Base-by-base conservation (phyloP, 2,888 invertebrate species). In the Calliphora vomitoria region DNA sequence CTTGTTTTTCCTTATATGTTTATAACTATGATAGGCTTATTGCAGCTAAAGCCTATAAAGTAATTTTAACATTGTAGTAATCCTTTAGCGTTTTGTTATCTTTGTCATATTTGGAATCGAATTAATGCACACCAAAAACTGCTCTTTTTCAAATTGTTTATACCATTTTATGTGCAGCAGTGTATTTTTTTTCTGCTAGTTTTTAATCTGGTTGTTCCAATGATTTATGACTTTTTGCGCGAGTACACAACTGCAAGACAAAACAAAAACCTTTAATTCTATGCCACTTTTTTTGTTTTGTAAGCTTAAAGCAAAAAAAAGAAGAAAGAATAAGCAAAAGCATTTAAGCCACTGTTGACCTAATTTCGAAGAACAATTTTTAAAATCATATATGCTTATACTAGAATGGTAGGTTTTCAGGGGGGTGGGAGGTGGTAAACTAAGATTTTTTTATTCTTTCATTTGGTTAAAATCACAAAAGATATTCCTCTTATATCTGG, bases 331-430 rank as follows among this genome's bases (percentile, higher is more conserved):
- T n/a, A 55, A 5, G 3, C 25, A 69, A 74, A 58, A 55, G 53
- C 47, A 47, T 66, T 81, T 80, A 85, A 88, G 80, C 85, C 44
- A 55, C 68, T 81, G 82, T 82, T 88, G 88, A 87, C 88, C 87
- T 74, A 88, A 85, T 85, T 88, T 55, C 62, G 68, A 72, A 62
- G 0, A 47, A 71, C 66, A 76, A 71, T 82, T 75, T 74, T 82
- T 47, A 18, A 60, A 82, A 68, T 53, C 75, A 64, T 60, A 82
- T 50, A 75, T 82, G 66, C 38, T 35, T 50, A 75, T 82, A 55
- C 38, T 35, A 55, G 53, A 50, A 64, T 50, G 18, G 15, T 35
- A 35, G 11, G 35, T 58, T 58, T 55, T 68, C 1, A 25, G 25
- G 25, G 25, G 25, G 25, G 2, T n/a, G n/a, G n/a, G n/a, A n/a